Conservation (phyloP, 2,888 invertebrate genomes). For the Sarcophaga rosellei region DNA sequence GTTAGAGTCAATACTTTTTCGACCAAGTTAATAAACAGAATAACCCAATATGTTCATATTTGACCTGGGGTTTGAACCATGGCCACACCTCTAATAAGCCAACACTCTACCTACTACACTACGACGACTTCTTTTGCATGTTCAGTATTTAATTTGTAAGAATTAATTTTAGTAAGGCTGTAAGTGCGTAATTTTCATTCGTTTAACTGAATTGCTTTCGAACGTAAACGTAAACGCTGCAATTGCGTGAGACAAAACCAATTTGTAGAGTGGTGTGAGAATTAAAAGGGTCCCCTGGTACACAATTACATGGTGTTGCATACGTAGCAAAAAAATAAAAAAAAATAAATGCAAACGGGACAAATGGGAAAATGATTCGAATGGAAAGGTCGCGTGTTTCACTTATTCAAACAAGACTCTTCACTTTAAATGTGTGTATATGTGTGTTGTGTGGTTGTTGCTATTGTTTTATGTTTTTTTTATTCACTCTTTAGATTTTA, state of each 20-base stretch:
- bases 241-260: constrained; percentile 63
- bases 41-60: too few relatives aligned
- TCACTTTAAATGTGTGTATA: background rate
- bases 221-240: constrained; percentile 53
- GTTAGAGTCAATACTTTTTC: too few relatives aligned
- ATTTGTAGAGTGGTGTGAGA: constrained; percentile 64
- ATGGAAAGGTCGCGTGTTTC: constrained; percentile 57
- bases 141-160: background rate
- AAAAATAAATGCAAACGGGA: constrained; percentile 3
- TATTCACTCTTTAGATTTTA: constrained; percentile 1
- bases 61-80: too few relatives aligned
- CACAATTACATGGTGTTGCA: constrained; percentile 58
- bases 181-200: constrained; percentile 20
- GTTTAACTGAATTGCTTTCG: background rate
- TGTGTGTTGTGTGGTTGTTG: background rate
- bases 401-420: constrained; percentile 22
- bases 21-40: too few relatives aligned
- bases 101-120: too few relatives aligned
- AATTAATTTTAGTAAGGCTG: constrained; percentile 5
- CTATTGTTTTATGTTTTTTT: constrained; percentile 11
- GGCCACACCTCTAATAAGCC: too few relatives aligned
- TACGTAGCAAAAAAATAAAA: constrained; percentile 26
- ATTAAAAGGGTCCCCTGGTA: constrained; percentile 60
- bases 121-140: too few relatives aligned
- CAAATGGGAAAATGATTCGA: constrained; percentile 33